Evolutionary conservation across 1,140 invertebrate species (phyloP).

Genomic region (Vollenhovia emeryi): DNA sequence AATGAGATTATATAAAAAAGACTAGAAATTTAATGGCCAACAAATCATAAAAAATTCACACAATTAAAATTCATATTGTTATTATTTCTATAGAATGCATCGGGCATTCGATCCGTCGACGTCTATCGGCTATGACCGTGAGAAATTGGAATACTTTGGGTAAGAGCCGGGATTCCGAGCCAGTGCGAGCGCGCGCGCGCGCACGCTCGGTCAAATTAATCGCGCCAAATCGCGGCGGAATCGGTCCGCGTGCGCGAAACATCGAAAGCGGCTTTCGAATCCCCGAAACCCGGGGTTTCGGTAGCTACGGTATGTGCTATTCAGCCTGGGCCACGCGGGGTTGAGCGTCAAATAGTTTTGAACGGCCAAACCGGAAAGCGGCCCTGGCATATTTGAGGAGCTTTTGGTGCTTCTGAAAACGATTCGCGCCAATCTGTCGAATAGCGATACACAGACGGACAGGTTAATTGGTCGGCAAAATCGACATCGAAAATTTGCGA

Average conservation of each 20-base stretch:
- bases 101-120: not conserved
- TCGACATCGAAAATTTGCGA: constrained; percentile 6
- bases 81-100: not conserved
- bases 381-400: constrained; percentile 54
- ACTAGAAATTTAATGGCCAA: not conserved
- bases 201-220: constrained; percentile 52
- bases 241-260: constrained; percentile 50
- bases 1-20: not conserved
- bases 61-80: not conserved
- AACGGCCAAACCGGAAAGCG: constrained; percentile 53
- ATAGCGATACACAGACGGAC: constrained; percentile 6
- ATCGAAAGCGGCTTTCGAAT: constrained; percentile 64
- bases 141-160: constrained; percentile 33
- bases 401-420: constrained; percentile 48
- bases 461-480: constrained; percentile 17
- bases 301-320: constrained; percentile 59
- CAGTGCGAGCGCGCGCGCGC: not conserved
- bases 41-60: not conserved
- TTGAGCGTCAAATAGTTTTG: constrained; percentile 66
- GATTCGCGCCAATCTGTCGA: constrained; percentile 42
- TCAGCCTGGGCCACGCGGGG: not conserved
- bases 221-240: constrained; percentile 44
- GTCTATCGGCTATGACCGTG: constrained; percentile 17
- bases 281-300: constrained; percentile 8
- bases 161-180: constrained; percentile 39